Evolutionary conservation across 2,888 invertebrate species (phyloP).

Genomic region (Synergus gifuensis): DNA sequence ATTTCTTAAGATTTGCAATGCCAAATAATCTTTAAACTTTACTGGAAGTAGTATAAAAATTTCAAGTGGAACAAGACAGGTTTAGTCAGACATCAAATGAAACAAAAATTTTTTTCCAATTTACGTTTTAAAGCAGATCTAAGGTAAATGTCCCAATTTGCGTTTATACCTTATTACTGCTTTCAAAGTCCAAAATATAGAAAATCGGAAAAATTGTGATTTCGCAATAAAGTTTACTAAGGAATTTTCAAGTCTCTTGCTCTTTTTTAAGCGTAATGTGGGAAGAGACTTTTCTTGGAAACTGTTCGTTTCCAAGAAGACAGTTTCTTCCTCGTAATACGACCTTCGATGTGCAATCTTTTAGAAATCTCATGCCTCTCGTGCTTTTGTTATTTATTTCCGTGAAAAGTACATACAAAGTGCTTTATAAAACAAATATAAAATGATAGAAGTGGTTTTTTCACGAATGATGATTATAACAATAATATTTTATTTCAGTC

Average conservation of each 20-base stretch:
- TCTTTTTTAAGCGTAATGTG: not conserved
- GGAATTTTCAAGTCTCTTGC: not conserved
- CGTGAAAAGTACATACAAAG: not conserved
- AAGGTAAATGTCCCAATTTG: too few species aligned
- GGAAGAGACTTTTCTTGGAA: not conserved
- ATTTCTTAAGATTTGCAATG: not conserved
- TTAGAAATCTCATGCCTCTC: not conserved
- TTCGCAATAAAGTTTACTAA: not conserved
- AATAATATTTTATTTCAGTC: too few species aligned
- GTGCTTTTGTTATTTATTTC: not conserved
- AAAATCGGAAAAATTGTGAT: not conserved
- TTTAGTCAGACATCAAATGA: constrained; percentile 5
- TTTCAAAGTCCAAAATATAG: not conserved
- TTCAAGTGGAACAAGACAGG: not conserved
- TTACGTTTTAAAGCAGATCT: not conserved
- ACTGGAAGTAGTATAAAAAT: constrained; percentile 4
- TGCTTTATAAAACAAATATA: not conserved
- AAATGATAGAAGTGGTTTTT: not conserved
- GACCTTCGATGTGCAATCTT: not conserved
- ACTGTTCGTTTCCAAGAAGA: not conserved
- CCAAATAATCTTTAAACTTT: not conserved
- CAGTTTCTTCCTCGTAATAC: constrained; percentile 1
- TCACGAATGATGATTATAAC: not conserved
- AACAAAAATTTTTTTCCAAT: not conserved
- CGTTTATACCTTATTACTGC: too few species aligned